Evolutionary conservation across 2,113 vertebrate genomes (phyloP).

Genomic region (Pollimyrus isidori): DNA sequence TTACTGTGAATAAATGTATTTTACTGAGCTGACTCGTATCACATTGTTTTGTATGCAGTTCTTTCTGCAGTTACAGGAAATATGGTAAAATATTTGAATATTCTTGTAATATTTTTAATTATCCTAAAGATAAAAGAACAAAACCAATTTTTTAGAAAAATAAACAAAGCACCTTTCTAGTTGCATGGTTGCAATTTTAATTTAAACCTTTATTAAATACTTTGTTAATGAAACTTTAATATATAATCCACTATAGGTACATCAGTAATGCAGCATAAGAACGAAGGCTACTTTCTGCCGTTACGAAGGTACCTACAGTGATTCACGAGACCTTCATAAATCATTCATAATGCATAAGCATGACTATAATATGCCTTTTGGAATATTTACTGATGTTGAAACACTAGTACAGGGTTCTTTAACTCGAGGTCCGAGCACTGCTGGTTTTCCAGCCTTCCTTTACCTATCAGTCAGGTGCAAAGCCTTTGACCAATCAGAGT

Average conservation of each 20-base stretch:
- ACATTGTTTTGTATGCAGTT: constrained; percentile 8
- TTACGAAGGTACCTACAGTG: background rate
- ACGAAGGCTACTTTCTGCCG: background rate
- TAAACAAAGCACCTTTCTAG: background rate
- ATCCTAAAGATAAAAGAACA: background rate
- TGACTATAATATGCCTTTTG: background rate
- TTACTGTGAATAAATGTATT: constrained; percentile 65
- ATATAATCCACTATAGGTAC: background rate
- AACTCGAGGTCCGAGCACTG: no score
- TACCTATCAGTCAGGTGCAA: no score
- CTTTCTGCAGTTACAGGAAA: background rate
- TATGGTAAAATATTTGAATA: background rate
- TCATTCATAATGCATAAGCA: background rate
- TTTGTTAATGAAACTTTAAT: background rate
- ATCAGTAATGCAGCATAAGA: background rate
- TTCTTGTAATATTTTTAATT: background rate
- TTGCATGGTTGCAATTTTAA: background rate
- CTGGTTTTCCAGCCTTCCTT: no score
- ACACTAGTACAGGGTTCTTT: no score
- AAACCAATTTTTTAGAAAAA: background rate
- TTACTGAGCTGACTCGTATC: constrained; percentile 48
- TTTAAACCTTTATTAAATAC: background rate
- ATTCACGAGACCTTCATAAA: background rate
- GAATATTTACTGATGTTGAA: background rate
- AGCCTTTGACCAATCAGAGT: no score